Percentiles rank a stretch among this genome's conserved stretches.
Conservation (phyloP, 1,140 invertebrate species). For the Calephelis virginiensis region DNA sequence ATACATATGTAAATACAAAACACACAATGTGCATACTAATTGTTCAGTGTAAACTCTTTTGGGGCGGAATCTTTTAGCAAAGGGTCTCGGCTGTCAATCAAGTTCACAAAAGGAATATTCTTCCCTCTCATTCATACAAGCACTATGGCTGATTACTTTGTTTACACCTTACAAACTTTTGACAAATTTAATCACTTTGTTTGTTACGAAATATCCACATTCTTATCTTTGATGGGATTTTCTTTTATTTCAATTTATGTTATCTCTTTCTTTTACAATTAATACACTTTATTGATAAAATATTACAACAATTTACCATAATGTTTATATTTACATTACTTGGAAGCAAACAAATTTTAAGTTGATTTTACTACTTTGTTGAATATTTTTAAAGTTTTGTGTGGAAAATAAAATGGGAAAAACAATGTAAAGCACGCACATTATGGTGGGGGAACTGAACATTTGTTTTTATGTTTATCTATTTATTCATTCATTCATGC, state of each 20-base stretch:
- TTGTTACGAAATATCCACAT: background rate
- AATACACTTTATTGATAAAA: background rate
- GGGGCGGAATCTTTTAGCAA: constrained; percentile 35
- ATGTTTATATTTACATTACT: too few species aligned
- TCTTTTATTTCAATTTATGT: constrained; percentile 1
- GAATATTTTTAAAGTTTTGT: too few species aligned
- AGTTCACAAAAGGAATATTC: constrained; percentile 34
- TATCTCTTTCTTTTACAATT: background rate
- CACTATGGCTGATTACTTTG: background rate
- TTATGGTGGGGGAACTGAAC: too few species aligned
- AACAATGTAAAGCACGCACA: too few species aligned
- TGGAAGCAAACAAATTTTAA: too few species aligned
- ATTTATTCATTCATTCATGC: too few species aligned
- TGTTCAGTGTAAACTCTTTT: constrained; percentile 12
- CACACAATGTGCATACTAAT: background rate
- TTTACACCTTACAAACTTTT: background rate
- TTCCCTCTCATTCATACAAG: constrained; percentile 17
- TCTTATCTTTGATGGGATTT: background rate
- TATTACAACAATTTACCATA: background rate
- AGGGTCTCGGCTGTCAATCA: constrained; percentile 49
- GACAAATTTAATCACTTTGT: background rate
- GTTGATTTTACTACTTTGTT: too few species aligned
- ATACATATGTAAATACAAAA: constrained; percentile 12
- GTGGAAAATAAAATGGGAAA: too few species aligned
- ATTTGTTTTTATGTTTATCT: too few species aligned